phyloP scores from a whole-genome alignment of 2,888 invertebrate species.

The Dasysyrphus tricinctus region DNA sequence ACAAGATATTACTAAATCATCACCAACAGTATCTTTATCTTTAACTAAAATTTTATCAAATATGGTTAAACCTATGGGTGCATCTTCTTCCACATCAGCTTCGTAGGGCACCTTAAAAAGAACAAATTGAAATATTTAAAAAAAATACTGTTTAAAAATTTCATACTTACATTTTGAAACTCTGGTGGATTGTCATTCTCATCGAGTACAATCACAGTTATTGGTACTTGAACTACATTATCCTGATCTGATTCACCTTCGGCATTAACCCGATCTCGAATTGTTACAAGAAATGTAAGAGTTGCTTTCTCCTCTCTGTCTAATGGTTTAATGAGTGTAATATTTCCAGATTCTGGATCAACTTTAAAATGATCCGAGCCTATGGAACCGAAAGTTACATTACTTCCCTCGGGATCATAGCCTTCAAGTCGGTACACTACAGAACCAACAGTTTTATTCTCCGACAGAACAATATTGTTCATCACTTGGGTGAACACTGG shows the following conservation, averaged over 20 bases:
- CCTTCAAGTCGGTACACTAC: slow-evolving; percentile 91
- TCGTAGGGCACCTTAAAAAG: slow-evolving; percentile 89
- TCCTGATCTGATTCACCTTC: slow-evolving; percentile 86
- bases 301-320: slow-evolving; percentile 93
- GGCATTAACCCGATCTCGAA: slow-evolving; percentile 89
- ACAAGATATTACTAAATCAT: slow-evolving; percentile 90
- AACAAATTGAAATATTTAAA: not conserved
- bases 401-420: slow-evolving; percentile 91
- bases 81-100: slow-evolving; percentile 90
- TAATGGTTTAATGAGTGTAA: slow-evolving; percentile 90
- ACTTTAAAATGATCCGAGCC: slow-evolving; percentile 93
- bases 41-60: slow-evolving; percentile 89
- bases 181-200: slow-evolving; percentile 94
- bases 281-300: slow-evolving; percentile 90
- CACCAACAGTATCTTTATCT: slow-evolving; percentile 92
- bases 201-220: slow-evolving; percentile 93
- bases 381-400: slow-evolving; percentile 88
- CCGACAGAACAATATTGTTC: slow-evolving; percentile 90
- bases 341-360: slow-evolving; percentile 90
- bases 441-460: slow-evolving; percentile 91
- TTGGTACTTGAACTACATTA: slow-evolving; percentile 90
- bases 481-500: slow-evolving; percentile 90
- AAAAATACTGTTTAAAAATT: not conserved
- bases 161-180: slow-evolving; percentile 88
- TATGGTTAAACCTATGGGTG: slow-evolving; percentile 88